Percentiles rank a stretch among this genome's conserved stretches.
Evolutionary conservation across 1,140 invertebrate species (phyloP).

Genomic region (Drosophila paulistorum): DNA sequence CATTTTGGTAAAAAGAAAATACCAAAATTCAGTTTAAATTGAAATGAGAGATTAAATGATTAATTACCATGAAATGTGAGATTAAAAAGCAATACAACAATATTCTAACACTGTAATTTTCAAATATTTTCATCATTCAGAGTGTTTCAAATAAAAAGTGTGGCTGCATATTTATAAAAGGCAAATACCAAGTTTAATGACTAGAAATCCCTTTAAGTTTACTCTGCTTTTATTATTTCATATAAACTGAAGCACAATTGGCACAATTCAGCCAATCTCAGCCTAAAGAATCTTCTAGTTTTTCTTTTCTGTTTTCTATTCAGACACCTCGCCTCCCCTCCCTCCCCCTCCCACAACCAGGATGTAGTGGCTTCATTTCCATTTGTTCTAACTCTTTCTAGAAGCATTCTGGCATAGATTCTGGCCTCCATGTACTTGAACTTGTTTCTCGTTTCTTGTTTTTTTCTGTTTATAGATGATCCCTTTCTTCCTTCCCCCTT

Average conservation of each 20-base stretch:
- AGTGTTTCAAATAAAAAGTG: too few relatives aligned
- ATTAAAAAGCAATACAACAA: too few relatives aligned
- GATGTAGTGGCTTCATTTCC: neutral
- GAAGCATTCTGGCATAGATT: slow-evolving; percentile 25
- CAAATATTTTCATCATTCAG: neutral
- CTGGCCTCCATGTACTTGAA: slow-evolving; percentile 60
- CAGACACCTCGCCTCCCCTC: neutral
- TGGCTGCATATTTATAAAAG: too few relatives aligned
- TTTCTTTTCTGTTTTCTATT: too few relatives aligned
- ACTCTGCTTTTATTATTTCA: neutral
- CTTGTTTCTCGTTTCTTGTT: slow-evolving; percentile 45
- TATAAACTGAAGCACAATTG: too few relatives aligned
- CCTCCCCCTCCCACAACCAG: slow-evolving; percentile 10
- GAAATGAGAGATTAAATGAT: too few relatives aligned
- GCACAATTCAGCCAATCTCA: neutral
- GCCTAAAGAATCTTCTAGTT: too few relatives aligned
- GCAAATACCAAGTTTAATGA: too few relatives aligned
- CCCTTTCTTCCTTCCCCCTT: neutral
- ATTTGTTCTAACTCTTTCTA: slow-evolving; percentile 19
- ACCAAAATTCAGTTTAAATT: neutral
- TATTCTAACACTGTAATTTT: neutral
- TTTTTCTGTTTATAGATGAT: slow-evolving; percentile 24
- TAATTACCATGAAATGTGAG: too few relatives aligned
- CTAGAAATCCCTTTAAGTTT: neutral
- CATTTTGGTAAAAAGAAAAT: neutral